phyloP scores from a whole-genome alignment of 2,113 vertebrate species.

The Paramormyrops kingsleyae region DNA sequence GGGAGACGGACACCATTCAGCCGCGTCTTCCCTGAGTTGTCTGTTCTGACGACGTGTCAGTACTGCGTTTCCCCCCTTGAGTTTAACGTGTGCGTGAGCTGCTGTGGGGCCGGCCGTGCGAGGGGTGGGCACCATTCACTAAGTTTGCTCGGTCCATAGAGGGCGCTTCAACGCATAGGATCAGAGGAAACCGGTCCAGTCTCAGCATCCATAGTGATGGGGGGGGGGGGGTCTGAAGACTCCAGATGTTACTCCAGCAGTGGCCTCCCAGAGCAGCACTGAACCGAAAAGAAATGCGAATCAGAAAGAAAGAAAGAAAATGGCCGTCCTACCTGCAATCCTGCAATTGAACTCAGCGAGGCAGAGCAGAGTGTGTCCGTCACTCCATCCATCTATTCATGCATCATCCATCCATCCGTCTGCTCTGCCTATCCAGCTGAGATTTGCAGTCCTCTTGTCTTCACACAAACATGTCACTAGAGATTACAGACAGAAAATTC shows the following conservation, averaged over 20 bases:
- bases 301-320: neutral
- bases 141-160: neutral
- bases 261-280: neutral
- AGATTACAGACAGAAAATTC: neutral
- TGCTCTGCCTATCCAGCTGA: neutral
- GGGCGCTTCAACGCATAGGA: neutral
- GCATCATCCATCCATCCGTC: neutral
- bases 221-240: neutral
- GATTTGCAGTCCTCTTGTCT: neutral
- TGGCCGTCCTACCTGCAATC: neutral
- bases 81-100: constrained; percentile 31
- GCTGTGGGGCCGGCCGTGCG: neutral
- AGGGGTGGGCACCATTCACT: neutral
- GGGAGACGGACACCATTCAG: constrained; percentile 39
- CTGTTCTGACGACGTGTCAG: constrained; percentile 31
- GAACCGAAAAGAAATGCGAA: neutral
- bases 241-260: neutral
- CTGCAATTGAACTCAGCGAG: neutral
- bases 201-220: neutral
- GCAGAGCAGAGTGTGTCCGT: neutral
- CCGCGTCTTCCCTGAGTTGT: constrained; percentile 57
- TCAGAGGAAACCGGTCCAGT: neutral
- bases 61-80: neutral
- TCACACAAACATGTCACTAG: neutral
- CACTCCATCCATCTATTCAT: neutral